Evolutionary conservation across 2,797 vertebrate species (phyloP).

Genomic region (Chloroceryle inda): DNA sequence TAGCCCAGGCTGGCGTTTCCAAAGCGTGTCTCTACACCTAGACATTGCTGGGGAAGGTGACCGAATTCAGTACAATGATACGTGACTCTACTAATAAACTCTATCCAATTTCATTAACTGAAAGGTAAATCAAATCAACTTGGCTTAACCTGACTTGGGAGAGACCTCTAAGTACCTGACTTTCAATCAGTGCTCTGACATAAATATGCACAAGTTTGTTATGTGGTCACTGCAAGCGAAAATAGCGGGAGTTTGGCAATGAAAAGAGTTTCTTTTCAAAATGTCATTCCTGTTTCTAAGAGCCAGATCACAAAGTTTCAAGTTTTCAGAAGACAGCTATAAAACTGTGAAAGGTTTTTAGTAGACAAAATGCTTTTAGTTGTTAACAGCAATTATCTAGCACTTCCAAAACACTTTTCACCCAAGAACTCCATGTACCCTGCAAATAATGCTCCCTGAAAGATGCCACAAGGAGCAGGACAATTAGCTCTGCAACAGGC

Average conservation of each 20-base stretch:
- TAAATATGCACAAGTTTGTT: neutral
- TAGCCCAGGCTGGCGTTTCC: neutral
- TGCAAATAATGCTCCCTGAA: neutral
- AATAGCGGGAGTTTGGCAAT: neutral
- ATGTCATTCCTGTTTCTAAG: neutral
- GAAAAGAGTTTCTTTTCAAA: neutral
- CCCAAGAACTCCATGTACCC: neutral
- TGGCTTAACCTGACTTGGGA: constrained; percentile 14
- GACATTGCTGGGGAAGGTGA: neutral
- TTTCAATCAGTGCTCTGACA: constrained; percentile 4
- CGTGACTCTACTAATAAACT: neutral
- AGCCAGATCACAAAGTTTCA: neutral
- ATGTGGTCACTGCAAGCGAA: neutral
- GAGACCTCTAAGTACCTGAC: constrained; percentile 38
- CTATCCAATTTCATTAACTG: neutral
- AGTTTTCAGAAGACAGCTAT: constrained; percentile 14
- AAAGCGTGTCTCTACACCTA: neutral
- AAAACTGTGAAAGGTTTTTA: constrained; percentile 41
- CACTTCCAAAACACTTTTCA: neutral
- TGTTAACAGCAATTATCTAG: constrained; percentile 50
- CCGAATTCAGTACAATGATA: neutral
- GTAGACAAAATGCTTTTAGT: constrained; percentile 35
- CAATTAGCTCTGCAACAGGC: constrained; percentile 5
- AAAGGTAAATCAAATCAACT: constrained; percentile 22
- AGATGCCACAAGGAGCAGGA: neutral